Evolutionary conservation across 2,888 invertebrate genomes (phyloP), one percentile per base, ranked within the genome.

Genomic region (Malacosoma neustria): DNA sequence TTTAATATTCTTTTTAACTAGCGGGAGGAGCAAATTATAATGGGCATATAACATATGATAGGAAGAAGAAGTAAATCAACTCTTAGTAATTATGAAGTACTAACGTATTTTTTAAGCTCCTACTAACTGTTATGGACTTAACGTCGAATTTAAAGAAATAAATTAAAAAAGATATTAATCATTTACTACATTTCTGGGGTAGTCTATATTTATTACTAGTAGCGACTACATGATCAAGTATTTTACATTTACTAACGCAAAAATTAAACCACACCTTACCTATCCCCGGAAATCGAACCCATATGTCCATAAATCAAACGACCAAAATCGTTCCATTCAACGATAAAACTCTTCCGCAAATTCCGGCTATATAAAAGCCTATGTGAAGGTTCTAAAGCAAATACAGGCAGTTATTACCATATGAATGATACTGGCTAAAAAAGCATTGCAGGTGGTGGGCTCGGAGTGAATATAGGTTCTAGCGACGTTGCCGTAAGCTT

Each of bases 341-440:
- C 37, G 37, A 32, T 37, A 39, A 41, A 38, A 39, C 38, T 32
- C 38, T 38, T 41, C 38, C 29, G 33, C 6, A 14, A 33, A 30
- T 38, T 35, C 31, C 33, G 36, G 33, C 13, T 15, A 15, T 14
- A 33, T 33, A 32, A 33, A 32, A 15, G 30, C 15, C 29, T 13
- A 11, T 36, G 36, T 36, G 36, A 30, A 12, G 31, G 14, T 37
- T 45, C 44, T 41, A 48, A 49, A 47, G 59, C 52, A 61, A 66
- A 68, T 66, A 68, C 72, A 70, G 45, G 56, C 39, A 43, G 38
- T 51, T 61, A 81, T 81, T 80, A 79, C 60, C 81, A 81, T 81
- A 79, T 81, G 79, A 81, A 81, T 80, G 76, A 66, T 66, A 57
- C 61, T 48, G 60, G 50, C 58, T 71, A 70, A 77, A 80, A 79